Evolutionary conservation across 2,888 invertebrate species (phyloP).

Genomic region (Anaspis maculata): DNA sequence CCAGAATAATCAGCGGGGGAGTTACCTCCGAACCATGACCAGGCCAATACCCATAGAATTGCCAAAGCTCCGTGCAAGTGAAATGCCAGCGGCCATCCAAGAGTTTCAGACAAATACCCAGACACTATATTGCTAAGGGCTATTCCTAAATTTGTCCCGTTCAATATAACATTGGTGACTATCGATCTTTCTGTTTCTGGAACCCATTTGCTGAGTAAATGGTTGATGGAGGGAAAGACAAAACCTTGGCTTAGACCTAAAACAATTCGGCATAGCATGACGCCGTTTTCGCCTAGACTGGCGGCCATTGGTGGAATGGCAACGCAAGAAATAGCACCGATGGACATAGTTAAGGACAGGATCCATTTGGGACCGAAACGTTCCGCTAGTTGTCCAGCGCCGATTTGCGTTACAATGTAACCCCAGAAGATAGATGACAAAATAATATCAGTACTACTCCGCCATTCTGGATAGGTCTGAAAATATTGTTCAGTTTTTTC

Average conservation of each 20-base stretch:
- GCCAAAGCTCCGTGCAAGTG: conserved; percentile 59
- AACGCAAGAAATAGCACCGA: conserved; percentile 56
- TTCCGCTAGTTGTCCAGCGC: conserved; percentile 61
- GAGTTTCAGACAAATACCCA: conserved; percentile 48
- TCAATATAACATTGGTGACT: conserved; percentile 57
- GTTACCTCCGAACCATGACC: conserved; percentile 53
- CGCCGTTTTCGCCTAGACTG: conserved; percentile 52
- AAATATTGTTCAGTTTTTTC: background rate
- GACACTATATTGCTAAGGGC: conserved; percentile 3
- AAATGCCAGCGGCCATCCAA: conserved; percentile 70
- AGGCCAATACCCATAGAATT: conserved; percentile 49
- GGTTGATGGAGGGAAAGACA: conserved; percentile 62
- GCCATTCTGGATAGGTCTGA: conserved; percentile 49
- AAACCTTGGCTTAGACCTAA: conserved; percentile 69
- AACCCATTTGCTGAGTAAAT: conserved; percentile 67
- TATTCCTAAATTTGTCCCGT: conserved; percentile 32
- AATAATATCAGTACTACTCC: conserved; percentile 45
- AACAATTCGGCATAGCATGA: conserved; percentile 56
- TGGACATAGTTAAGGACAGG: conserved; percentile 46
- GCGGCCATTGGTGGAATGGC: conserved; percentile 58
- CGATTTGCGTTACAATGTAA: conserved; percentile 62
- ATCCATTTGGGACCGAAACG: conserved; percentile 64
- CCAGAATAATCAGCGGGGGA: conserved; percentile 50
- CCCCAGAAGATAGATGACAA: conserved; percentile 74
- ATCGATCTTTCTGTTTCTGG: conserved; percentile 60